Conservation (phyloP, 2,888 invertebrate genomes). For the Heliconius charithonia region DNA sequence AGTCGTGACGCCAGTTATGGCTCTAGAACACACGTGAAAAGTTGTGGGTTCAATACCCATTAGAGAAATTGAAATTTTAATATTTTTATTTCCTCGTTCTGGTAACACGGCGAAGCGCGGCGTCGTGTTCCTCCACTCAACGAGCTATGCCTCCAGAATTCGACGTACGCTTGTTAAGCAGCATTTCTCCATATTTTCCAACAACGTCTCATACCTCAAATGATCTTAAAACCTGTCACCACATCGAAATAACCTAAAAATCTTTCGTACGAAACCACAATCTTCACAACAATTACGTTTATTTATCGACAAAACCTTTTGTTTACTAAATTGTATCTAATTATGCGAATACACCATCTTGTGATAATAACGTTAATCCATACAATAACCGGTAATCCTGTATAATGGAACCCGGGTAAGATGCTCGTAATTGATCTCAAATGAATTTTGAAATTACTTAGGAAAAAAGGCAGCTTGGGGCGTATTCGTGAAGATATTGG, state of each 20-base stretch:
- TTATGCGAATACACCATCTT: conserved; percentile 20
- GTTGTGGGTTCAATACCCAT: too few relatives aligned
- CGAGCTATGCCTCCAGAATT: too few relatives aligned
- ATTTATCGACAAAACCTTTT: conserved; percentile 5
- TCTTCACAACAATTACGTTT: background rate
- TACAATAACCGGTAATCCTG: conserved; percentile 30
- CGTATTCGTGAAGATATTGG: background rate
- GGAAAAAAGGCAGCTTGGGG: background rate
- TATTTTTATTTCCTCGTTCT: too few relatives aligned
- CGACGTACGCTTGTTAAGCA: background rate
- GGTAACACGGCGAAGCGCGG: too few relatives aligned
- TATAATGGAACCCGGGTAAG: conserved; percentile 24
- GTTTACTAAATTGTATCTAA: conserved; percentile 26
- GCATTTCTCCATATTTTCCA: background rate
- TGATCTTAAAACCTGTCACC: background rate
- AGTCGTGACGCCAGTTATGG: background rate
- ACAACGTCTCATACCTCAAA: background rate
- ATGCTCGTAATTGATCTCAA: conserved; percentile 7
- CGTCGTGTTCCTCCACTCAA: too few relatives aligned
- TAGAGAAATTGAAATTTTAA: too few relatives aligned
- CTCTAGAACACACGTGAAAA: too few relatives aligned
- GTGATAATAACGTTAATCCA: conserved; percentile 26
- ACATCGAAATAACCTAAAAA: background rate
- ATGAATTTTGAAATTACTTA: background rate
- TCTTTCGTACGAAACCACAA: background rate